Percentiles rank a stretch among this genome's conserved stretches.
Conservation (phyloP, 2,888 invertebrate genomes). For the Drosophila algonquin region DNA sequence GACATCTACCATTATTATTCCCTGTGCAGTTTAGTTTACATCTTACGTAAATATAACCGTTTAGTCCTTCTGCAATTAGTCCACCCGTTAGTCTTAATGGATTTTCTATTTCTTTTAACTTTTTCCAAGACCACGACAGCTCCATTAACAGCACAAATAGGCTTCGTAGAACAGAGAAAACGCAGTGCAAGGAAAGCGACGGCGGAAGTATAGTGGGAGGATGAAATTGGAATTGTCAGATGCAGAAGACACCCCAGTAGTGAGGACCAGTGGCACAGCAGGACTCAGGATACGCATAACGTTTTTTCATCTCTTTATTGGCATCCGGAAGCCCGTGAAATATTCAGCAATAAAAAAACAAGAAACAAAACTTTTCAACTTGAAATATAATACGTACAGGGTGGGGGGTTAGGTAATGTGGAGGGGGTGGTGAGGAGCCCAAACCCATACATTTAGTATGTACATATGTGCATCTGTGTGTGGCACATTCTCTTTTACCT, state of each 20-base stretch:
- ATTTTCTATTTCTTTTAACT: neutral
- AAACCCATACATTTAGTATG: neutral
- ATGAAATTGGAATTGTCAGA: neutral
- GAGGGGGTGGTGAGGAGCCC: neutral
- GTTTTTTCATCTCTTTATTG: constrained; percentile 42
- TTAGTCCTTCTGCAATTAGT: too few species aligned
- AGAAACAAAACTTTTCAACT: constrained; percentile 48
- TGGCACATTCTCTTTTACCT: neutral
- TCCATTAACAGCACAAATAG: too few species aligned
- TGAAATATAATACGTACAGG: constrained; percentile 4
- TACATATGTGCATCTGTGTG: neutral
- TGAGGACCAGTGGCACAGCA: neutral
- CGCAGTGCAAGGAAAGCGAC: neutral
- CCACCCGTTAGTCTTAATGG: too few species aligned
- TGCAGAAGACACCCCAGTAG: neutral
- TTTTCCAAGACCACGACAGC: neutral
- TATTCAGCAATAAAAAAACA: constrained; percentile 63
- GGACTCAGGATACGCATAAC: constrained; percentile 25
- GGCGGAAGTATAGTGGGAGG: neutral
- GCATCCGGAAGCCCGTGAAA: constrained; percentile 51
- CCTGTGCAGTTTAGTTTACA: too few species aligned
- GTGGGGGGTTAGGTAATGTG: neutral
- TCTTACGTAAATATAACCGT: too few species aligned
- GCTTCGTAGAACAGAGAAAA: neutral
- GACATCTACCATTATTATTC: too few species aligned